These are phyloP conservation scores for Griposia aprilina DNA, from an alignment of 2,888 invertebrate species.

Conservation along the genomic window DNA sequence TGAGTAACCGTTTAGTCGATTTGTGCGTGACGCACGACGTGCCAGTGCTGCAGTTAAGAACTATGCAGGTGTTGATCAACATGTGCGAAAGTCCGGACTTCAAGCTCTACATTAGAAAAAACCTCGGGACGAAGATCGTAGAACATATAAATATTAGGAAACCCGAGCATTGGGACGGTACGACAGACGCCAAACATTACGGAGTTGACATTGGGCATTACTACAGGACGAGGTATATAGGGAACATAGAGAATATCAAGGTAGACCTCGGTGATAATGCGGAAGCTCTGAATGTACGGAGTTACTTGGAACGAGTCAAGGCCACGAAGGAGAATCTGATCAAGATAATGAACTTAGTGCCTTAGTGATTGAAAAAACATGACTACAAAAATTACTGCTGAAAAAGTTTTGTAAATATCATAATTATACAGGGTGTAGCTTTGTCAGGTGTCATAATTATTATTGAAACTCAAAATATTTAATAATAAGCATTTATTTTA, in stretches of 20 bases:
- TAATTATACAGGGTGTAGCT: background rate
- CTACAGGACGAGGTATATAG: slow-evolving; percentile 83
- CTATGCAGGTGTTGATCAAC: slow-evolving; percentile 83
- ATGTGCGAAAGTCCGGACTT: slow-evolving; percentile 85
- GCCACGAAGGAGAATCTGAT: slow-evolving; percentile 77
- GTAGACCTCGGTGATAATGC: slow-evolving; percentile 80
- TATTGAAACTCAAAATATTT: slow-evolving; percentile 33
- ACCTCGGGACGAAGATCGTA: slow-evolving; percentile 73
- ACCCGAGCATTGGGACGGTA: slow-evolving; percentile 85
- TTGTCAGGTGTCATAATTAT: slow-evolving; percentile 3
- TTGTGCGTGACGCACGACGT: slow-evolving; percentile 73
- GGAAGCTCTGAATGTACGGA: slow-evolving; percentile 79
- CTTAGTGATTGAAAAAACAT: slow-evolving; percentile 62
- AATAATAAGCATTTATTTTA: slow-evolving; percentile 75
- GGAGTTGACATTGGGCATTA: slow-evolving; percentile 81
- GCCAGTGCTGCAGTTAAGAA: slow-evolving; percentile 78
- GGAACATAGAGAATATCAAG: slow-evolving; percentile 78
- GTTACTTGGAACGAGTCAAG: slow-evolving; percentile 76
- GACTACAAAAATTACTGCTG: background rate
- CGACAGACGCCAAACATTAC: slow-evolving; percentile 77
- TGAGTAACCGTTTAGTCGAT: slow-evolving; percentile 75
- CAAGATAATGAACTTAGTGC: slow-evolving; percentile 74
- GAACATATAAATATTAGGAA: slow-evolving; percentile 74
- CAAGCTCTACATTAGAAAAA: slow-evolving; percentile 74
- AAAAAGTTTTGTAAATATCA: background rate